These are phyloP conservation scores for Arge pagana DNA, from an alignment of 2,888 invertebrate genomes.

Conservation along the genomic window DNA sequence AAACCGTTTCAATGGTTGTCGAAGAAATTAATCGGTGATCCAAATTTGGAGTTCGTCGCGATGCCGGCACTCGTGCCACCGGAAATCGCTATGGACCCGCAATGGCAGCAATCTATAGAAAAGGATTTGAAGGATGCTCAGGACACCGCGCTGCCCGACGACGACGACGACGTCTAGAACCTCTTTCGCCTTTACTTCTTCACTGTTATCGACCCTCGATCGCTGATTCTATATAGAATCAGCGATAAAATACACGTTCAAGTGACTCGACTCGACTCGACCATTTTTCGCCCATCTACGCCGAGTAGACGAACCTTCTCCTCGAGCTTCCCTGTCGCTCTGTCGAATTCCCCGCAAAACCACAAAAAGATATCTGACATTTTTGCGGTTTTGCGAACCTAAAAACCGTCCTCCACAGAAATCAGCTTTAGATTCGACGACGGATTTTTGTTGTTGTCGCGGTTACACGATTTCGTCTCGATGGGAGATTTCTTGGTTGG, in stretches of 20 bases:
- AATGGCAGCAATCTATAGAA: slow-evolving; percentile 62
- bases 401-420: slow-evolving; percentile 6
- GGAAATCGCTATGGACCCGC: slow-evolving; percentile 66
- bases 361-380: slow-evolving; percentile 8
- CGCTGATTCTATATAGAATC: slow-evolving; percentile 84
- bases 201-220: slow-evolving; percentile 69
- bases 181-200: slow-evolving; percentile 72
- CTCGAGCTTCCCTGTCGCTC: not conserved
- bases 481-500: too few species aligned
- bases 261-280: too few species aligned
- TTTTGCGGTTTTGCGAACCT: slow-evolving; percentile 7
- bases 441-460: too few species aligned
- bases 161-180: slow-evolving; percentile 65
- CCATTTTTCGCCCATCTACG: too few species aligned
- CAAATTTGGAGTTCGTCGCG: slow-evolving; percentile 67
- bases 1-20: slow-evolving; percentile 70
- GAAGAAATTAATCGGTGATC: slow-evolving; percentile 67
- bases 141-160: slow-evolving; percentile 62
- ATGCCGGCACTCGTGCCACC: slow-evolving; percentile 68
- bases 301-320: too few species aligned
- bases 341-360: too few species aligned
- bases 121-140: slow-evolving; percentile 62
- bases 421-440: too few species aligned
- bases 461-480: too few species aligned
- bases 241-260: too few species aligned